A percentile compares a stretch with the other conserved stretches of the same genome.
Conservation (phyloP, 2,797 vertebrate species). For the Australoheros facetus region DNA sequence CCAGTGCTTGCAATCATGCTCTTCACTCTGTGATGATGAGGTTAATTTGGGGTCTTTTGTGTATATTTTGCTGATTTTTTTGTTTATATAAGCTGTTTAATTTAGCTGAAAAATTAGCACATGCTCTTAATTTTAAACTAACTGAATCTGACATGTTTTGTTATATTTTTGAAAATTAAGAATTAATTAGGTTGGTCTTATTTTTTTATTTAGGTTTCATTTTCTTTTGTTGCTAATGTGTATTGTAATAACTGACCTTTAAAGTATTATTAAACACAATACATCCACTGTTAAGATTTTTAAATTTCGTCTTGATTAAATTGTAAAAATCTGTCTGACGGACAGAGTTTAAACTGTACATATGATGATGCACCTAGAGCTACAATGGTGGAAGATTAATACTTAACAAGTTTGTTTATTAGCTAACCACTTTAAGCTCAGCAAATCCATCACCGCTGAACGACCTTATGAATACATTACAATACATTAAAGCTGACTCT, state of each 20-base stretch:
- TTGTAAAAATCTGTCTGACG: background rate
- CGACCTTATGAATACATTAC: constrained; percentile 81
- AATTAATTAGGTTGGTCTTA: background rate
- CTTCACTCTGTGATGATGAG: constrained; percentile 62
- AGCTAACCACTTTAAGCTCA: constrained; percentile 69
- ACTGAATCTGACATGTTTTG: background rate
- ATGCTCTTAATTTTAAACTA: constrained; percentile 21
- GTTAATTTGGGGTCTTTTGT: constrained; percentile 65
- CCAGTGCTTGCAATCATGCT: constrained; percentile 64
- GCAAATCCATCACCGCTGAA: constrained; percentile 80
- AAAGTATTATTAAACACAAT: background rate
- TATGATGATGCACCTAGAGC: constrained; percentile 7
- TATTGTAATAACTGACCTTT: constrained; percentile 1
- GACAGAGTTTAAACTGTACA: constrained; percentile 12
- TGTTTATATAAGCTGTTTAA: constrained; percentile 50
- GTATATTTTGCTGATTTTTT: constrained; percentile 52
- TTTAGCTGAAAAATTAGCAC: constrained; percentile 1
- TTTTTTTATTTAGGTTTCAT: constrained; percentile 32
- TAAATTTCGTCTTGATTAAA: constrained; percentile 1
- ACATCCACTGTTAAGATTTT: background rate
- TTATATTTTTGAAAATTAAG: background rate
- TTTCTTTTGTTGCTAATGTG: constrained; percentile 11
- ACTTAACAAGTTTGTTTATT: constrained; percentile 65
- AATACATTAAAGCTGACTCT: constrained; percentile 82
- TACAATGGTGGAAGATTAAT: constrained; percentile 34